phyloP scores from a whole-genome alignment of 2,888 invertebrate genomes.

The Apotomis turbidana region DNA sequence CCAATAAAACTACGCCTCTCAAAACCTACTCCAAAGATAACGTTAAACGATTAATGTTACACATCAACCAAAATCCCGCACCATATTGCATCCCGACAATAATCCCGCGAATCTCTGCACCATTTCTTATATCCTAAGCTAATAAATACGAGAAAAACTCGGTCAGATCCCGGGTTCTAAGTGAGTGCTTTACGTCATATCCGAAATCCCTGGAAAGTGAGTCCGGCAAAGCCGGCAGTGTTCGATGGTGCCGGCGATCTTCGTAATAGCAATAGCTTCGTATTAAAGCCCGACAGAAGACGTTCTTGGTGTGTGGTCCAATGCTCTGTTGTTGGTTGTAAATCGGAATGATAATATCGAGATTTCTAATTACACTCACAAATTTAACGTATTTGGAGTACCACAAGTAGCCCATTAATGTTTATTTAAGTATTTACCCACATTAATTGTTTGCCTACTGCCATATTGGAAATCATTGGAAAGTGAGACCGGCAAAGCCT shows the following conservation, averaged over 20 bases:
- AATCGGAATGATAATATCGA: too few species aligned
- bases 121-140: conserved; percentile 74
- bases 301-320: conserved; percentile 71
- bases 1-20: not conserved
- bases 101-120: conserved; percentile 66
- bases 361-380: too few species aligned
- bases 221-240: conserved; percentile 76
- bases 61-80: conserved; percentile 56
- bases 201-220: conserved; percentile 83
- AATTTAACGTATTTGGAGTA: too few species aligned
- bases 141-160: conserved; percentile 80
- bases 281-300: conserved; percentile 79
- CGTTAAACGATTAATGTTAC: conserved; percentile 39
- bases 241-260: conserved; percentile 82
- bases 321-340: conserved; percentile 49
- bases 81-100: conserved; percentile 69
- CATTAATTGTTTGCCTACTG: too few species aligned
- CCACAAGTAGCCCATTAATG: too few species aligned
- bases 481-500: too few species aligned
- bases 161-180: conserved; percentile 70
- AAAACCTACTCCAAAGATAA: conserved; percentile 8
- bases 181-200: conserved; percentile 83
- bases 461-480: conserved; percentile 36
- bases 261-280: conserved; percentile 83
- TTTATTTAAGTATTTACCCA: too few species aligned